These are phyloP conservation scores for Drosophila gunungcola DNA, from an alignment of 1,140 invertebrate species.

Conservation along the genomic window DNA sequence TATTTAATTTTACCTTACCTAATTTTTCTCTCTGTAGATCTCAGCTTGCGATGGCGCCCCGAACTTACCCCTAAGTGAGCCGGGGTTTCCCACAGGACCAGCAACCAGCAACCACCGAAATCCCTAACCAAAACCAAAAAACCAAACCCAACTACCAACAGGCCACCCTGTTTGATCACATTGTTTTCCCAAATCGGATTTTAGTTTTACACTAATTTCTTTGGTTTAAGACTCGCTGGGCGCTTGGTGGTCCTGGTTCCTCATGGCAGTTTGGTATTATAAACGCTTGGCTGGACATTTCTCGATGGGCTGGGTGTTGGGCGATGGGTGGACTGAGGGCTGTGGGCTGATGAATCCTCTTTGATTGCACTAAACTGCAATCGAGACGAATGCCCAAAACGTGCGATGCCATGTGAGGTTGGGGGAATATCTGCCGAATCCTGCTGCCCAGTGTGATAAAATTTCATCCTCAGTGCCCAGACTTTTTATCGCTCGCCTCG, in stretches of 20 bases:
- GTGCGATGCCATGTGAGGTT: conserved; percentile 65
- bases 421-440: conserved; percentile 3
- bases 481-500: conserved; percentile 63
- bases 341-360: conserved; percentile 70
- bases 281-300: conserved; percentile 80
- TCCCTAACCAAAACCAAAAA: conserved; percentile 22
- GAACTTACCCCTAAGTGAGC: conserved; percentile 70
- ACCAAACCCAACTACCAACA: conserved; percentile 14
- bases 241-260: conserved; percentile 31
- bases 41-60: conserved; percentile 19
- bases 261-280: conserved; percentile 66
- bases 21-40: conserved; percentile 31
- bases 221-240: conserved; percentile 79
- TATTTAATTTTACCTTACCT: neutral
- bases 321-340: neutral
- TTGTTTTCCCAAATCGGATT: conserved; percentile 84
- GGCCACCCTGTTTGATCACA: conserved; percentile 66
- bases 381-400: conserved; percentile 82
- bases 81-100: conserved; percentile 71
- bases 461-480: conserved; percentile 51
- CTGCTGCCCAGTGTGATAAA: conserved; percentile 70
- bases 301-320: conserved; percentile 22
- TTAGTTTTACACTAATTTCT: conserved; percentile 85
- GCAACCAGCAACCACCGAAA: conserved; percentile 45
- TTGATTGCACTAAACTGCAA: conserved; percentile 83